Percentiles rank a stretch among this genome's conserved stretches.
Evolutionary conservation across 2,113 vertebrate species (phyloP).

Genomic region (Pollachius pollachius): DNA sequence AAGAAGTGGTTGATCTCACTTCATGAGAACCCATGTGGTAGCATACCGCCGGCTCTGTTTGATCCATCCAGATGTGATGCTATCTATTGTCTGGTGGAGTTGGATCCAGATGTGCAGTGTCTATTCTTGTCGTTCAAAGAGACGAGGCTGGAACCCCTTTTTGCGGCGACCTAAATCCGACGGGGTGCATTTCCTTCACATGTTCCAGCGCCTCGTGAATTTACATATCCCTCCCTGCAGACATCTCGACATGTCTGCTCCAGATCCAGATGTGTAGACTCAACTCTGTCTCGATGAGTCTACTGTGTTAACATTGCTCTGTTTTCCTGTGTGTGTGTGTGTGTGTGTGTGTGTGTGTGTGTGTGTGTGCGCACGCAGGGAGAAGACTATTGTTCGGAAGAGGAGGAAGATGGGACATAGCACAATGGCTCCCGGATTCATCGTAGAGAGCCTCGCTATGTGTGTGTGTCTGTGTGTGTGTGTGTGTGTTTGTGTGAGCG

Average conservation of each 20-base stretch:
- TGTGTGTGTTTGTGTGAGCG: constrained; percentile 23
- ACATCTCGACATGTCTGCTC: too few relatives aligned
- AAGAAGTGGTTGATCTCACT: too few relatives aligned
- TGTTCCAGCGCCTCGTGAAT: too few relatives aligned
- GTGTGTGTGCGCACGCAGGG: constrained; percentile 70
- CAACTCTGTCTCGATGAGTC: not conserved
- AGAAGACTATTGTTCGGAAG: constrained; percentile 89
- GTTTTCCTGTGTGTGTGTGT: not conserved
- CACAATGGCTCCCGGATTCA: constrained; percentile 55
- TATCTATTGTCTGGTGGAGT: not conserved
- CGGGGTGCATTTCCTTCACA: too few relatives aligned
- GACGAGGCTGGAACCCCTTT: too few relatives aligned
- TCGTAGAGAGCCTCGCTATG: constrained; percentile 50
- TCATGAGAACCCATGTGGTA: too few relatives aligned
- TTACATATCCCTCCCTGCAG: too few relatives aligned
- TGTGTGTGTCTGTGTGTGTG: constrained; percentile 38
- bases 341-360: constrained; percentile 7
- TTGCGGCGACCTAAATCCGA: too few relatives aligned
- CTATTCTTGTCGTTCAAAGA: too few relatives aligned
- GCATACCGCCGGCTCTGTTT: too few relatives aligned
- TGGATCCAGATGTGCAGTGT: too few relatives aligned
- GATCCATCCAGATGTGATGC: not conserved
- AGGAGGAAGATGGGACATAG: constrained; percentile 91
- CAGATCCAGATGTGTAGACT: too few relatives aligned
- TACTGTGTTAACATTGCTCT: not conserved